phyloP scores from a whole-genome alignment of 2,888 invertebrate genomes.

The Standfussiana lucernea region DNA sequence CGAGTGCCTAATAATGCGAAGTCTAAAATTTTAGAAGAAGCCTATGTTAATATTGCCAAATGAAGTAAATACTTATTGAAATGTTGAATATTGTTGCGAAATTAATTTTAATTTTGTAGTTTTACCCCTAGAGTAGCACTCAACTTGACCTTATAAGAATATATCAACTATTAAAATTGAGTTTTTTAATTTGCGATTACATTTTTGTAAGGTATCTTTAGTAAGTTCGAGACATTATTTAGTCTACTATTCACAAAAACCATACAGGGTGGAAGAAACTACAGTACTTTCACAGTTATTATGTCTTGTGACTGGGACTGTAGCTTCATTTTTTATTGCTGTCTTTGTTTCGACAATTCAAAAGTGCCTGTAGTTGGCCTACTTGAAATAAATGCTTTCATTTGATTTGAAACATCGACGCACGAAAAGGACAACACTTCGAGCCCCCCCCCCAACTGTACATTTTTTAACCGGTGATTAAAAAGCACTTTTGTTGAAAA shows the following conservation, averaged over 20 bases:
- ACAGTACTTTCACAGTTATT: no score
- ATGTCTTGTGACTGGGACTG: no score
- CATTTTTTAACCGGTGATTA: no score
- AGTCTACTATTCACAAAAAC: not conserved
- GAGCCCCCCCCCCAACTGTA: no score
- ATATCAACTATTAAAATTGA: not conserved
- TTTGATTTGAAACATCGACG: no score
- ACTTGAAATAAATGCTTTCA: no score
- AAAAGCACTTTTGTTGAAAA: no score
- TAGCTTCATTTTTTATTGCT: no score
- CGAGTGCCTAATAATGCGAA: not conserved
- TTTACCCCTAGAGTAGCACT: not conserved
- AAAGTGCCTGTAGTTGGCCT: no score
- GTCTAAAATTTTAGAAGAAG: not conserved
- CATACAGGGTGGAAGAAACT: not conserved
- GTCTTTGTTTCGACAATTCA: no score
- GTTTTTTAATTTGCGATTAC: not conserved
- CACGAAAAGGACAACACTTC: no score
- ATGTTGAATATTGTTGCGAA: not conserved
- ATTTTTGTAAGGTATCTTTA: not conserved
- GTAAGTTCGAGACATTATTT: not conserved
- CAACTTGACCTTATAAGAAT: not conserved
- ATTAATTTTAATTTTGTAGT: not conserved
- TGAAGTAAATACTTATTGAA: not conserved
- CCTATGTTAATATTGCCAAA: not conserved